Percentiles rank a stretch among this genome's conserved stretches.
These are phyloP conservation scores for Podocnemis expansa DNA, from an alignment of 2,113 vertebrate genomes.

Conservation along the genomic window DNA sequence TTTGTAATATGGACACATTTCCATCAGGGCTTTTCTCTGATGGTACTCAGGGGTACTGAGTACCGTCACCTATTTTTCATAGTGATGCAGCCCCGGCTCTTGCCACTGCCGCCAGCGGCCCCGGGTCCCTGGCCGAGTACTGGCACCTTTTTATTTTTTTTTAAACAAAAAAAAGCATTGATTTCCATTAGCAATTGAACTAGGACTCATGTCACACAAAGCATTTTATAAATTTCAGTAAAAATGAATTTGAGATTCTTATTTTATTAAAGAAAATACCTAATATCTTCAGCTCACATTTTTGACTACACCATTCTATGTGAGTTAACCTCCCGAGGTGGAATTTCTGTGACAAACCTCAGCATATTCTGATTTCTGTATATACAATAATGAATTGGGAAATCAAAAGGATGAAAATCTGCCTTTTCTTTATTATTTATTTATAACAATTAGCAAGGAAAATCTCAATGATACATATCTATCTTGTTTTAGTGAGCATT, in stretches of 20 bases:
- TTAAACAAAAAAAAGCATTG: too few relatives aligned
- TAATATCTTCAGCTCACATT: not conserved
- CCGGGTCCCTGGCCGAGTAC: too few relatives aligned
- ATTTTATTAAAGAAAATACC: not conserved
- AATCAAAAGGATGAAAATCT: not conserved
- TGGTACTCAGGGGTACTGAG: too few relatives aligned
- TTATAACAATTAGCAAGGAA: not conserved
- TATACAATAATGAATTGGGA: not conserved
- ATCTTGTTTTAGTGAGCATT: not conserved
- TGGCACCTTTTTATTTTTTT: too few relatives aligned
- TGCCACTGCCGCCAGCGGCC: too few relatives aligned
- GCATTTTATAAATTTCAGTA: not conserved
- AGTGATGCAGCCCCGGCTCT: too few relatives aligned
- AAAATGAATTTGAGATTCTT: not conserved
- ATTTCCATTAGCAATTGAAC: not conserved
- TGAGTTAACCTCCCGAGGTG: not conserved
- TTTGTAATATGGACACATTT: not conserved
- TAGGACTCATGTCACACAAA: not conserved
- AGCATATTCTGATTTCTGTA: not conserved
- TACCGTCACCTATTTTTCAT: too few relatives aligned
- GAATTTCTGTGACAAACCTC: rapidly evolving
- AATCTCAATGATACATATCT: not conserved
- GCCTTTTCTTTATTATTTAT: not conserved
- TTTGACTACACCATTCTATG: not conserved
- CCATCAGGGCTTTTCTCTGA: too few relatives aligned